Base-by-base conservation (phyloP, 1,140 invertebrate genomes). In the Cydia splendana region DNA sequence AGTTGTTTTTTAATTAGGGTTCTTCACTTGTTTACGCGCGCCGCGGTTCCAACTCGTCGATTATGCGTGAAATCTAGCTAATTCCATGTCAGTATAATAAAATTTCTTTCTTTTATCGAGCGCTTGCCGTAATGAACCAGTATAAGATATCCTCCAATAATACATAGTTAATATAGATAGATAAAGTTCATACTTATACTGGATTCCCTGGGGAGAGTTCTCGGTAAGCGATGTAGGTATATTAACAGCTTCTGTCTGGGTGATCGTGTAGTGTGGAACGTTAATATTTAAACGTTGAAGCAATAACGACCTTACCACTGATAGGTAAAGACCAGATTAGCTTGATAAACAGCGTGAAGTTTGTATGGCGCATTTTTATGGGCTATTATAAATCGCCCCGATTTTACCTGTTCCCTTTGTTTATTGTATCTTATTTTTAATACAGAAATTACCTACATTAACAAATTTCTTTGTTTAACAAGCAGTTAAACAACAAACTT, bases 11-110 rank as follows among this genome's bases (percentile, higher is more conserved):
- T 65, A 65, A 30, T 65, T 65, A n/a, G 6, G 15, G 34, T 69
- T 69, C n/a, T 57, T 57, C 53, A n/a, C 53, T 15, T 1, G 12
- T 6, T 24, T 24, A 24, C 24, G 24, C 24, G 24, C 24, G 24
- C 24, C 24, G 20, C 65, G 28, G 9, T 65, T 65, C 20, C 28
- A 69, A 67, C 65, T 67, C 28, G 34, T 15, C 65, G 65, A 67
- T 69, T 69, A 69, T 30, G 65, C 65, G 28, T 38, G 65, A 69
- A 69, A 69, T 69, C 45, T 48, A 48, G 45, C 13, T 48, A 48
- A 48, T 48, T 15, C 13, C 45, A 48, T 48, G 12, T 48, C 12
- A 48, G 45, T 48, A 4, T 48, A 3, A n/a, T n/a, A n/a, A n/a
- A n/a, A 48, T 48, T 15, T 48, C 13, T 13, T 48, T 48, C 13